Conservation (phyloP, 2,113 vertebrate genomes). For the Fregetta grallaria region DNA sequence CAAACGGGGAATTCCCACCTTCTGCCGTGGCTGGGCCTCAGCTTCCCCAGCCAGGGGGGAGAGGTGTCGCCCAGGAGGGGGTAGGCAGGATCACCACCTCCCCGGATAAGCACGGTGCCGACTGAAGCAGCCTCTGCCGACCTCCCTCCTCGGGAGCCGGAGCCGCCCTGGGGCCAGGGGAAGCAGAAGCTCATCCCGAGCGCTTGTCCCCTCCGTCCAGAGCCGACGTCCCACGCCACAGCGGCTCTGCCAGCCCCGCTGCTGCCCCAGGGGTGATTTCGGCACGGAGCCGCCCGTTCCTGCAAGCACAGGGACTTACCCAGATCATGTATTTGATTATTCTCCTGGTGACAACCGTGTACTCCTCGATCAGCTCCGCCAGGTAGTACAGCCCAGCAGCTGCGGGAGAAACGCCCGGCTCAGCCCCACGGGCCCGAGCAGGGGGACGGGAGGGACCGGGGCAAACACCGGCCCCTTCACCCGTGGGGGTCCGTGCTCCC, state of each 20-base stretch:
- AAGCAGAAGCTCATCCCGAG: not conserved
- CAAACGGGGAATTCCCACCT: not conserved
- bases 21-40: not conserved
- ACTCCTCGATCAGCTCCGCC: constrained; percentile 95
- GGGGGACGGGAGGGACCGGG: not conserved
- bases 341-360: constrained; percentile 91
- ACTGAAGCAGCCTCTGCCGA: accelerated
- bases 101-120: accelerated
- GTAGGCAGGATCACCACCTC: no score
- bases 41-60: not conserved
- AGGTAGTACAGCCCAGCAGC: constrained; percentile 95
- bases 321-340: constrained; percentile 98
- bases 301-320: constrained; percentile 73
- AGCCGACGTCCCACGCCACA: not conserved
- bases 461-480: not conserved
- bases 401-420: constrained; percentile 26
- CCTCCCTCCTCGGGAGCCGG: accelerated
- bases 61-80: not conserved
- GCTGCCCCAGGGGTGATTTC: not conserved
- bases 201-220: accelerated
- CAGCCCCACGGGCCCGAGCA: not conserved
- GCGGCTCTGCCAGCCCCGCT: not conserved
- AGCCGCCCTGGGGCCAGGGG: not conserved
- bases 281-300: not conserved
- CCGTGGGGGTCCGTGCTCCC: accelerated